Conservation (phyloP, 1,140 invertebrate species). For the Brachionus koreanus region DNA sequence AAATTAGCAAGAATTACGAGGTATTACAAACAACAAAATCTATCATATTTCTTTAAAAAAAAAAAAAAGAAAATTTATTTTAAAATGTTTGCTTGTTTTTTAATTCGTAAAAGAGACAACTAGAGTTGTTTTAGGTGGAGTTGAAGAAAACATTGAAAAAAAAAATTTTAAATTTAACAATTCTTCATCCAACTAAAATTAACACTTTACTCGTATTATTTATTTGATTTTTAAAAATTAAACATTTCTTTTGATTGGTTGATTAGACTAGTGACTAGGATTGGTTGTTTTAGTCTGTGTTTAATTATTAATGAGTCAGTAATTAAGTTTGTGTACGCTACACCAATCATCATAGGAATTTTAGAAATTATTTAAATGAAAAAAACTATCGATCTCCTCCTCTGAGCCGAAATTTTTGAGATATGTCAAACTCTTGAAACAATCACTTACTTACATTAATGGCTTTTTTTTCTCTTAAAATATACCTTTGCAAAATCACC, state of each 20-base stretch:
- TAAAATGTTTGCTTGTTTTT: background rate
- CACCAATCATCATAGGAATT: background rate
- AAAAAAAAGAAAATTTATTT: slow-evolving; percentile 1
- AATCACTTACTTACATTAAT: slow-evolving; percentile 30
- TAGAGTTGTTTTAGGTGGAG: background rate
- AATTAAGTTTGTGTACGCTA: background rate
- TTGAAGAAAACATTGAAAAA: background rate
- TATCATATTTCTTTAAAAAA: too few species aligned
- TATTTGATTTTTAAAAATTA: slow-evolving; percentile 28
- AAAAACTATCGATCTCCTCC: background rate
- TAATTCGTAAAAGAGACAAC: background rate
- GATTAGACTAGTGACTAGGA: background rate
- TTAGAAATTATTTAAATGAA: background rate
- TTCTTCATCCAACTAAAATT: slow-evolving; percentile 41
- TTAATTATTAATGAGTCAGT: slow-evolving; percentile 4
- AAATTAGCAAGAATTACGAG: slow-evolving; percentile 37
- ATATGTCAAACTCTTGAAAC: slow-evolving; percentile 12
- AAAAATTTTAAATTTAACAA: background rate
- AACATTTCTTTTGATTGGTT: slow-evolving; percentile 18
- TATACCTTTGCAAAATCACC: background rate
- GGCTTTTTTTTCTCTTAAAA: background rate
- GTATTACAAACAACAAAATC: slow-evolving; percentile 7
- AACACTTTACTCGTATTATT: slow-evolving; percentile 31
- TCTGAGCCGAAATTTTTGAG: background rate
- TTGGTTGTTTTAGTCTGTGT: background rate